Evolutionary conservation across 1,140 invertebrate genomes (phyloP).

Genomic region (Solenopsis fugax): DNA sequence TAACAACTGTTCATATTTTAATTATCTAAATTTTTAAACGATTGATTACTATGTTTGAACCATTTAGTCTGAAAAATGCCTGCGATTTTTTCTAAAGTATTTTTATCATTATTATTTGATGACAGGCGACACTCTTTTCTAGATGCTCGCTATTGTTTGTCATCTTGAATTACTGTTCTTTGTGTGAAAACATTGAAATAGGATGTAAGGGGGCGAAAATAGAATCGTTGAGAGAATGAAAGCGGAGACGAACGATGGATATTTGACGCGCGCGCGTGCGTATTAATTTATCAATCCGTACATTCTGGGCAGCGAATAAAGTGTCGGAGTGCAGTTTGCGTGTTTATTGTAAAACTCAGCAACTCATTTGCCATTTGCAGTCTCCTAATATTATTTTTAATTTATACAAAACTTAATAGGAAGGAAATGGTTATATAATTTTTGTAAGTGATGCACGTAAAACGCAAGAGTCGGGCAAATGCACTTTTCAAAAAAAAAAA

Average conservation of each 20-base stretch:
- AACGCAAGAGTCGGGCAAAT: not conserved
- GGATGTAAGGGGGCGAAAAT: conserved; percentile 11
- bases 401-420: conserved; percentile 2
- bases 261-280: not conserved
- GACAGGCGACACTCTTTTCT: not conserved
- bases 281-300: not conserved
- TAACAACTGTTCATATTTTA: not conserved
- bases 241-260: not conserved
- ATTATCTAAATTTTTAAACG: not conserved
- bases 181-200: conserved; percentile 22
- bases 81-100: not conserved
- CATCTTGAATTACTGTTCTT: not conserved
- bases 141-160: not conserved
- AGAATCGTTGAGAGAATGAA: conserved; percentile 7
- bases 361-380: not conserved
- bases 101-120: conserved; percentile 13
- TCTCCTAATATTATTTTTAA: not conserved
- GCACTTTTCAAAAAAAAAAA: not conserved
- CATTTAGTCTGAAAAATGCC: not conserved
- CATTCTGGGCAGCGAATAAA: not conserved
- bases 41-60: no score
- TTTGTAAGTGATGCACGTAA: not conserved
- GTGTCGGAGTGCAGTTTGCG: not conserved
- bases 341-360: not conserved
- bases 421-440: conserved; percentile 24